phyloP scores from a whole-genome alignment of 2,797 vertebrate species.

The Thamnophis elegans region DNA sequence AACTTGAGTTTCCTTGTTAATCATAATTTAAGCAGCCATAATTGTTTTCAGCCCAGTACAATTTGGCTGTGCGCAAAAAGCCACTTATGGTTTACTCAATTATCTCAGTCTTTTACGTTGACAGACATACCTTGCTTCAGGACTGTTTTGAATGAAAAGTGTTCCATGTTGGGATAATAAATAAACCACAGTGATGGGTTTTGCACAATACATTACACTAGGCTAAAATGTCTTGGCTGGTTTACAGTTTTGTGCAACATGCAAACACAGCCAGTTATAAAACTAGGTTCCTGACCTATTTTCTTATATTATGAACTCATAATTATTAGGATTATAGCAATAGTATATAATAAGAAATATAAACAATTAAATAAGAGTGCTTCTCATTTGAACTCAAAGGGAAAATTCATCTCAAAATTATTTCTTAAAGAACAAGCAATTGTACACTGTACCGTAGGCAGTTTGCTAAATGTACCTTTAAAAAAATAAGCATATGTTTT shows the following conservation, averaged over 20 bases:
- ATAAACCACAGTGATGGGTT: background rate
- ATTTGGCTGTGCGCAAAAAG: background rate
- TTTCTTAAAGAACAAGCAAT: conserved; percentile 55
- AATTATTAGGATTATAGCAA: background rate
- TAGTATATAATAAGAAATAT: background rate
- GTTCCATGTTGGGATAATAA: background rate
- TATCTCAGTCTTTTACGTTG: background rate
- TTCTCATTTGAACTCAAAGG: conserved; percentile 49
- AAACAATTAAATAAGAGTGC: background rate
- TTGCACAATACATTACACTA: background rate
- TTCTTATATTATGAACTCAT: background rate
- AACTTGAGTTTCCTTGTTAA: background rate
- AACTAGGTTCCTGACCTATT: background rate
- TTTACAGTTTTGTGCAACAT: background rate
- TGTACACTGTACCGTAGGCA: conserved; percentile 50
- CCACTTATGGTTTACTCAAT: background rate
- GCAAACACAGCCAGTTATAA: background rate
- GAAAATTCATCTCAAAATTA: conserved; percentile 44
- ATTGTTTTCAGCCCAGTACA: background rate
- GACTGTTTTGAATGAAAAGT: background rate
- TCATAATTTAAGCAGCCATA: background rate
- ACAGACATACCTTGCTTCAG: background rate
- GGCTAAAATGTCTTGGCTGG: background rate
- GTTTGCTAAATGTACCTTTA: conserved; percentile 61
- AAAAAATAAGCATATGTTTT: conserved; percentile 44